Evolutionary conservation across 2,888 invertebrate genomes (phyloP), one percentile per base, ranked within the genome.

Genomic region (Cryptosula pallasiana): DNA sequence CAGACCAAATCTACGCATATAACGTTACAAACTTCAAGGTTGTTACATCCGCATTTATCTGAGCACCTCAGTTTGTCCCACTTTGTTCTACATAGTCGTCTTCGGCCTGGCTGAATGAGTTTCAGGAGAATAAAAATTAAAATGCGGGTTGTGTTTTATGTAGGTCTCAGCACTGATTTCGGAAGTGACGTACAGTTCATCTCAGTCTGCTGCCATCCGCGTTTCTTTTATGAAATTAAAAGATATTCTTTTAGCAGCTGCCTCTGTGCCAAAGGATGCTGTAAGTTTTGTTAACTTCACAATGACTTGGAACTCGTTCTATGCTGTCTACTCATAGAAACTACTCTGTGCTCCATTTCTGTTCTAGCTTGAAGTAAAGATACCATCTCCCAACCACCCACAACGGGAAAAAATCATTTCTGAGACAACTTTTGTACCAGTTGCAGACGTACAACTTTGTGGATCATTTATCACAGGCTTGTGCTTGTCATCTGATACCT

Each of bases 1-100:
- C 34, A 3, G 63, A 63, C 63, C 63, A 63, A 27, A 27, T 32
- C 25, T 63, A 63, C n/a, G 32, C 63, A 3, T 63, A 63, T 63
- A 63, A 63, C 27, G 9, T 63, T 32, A 32, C 32, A 3, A 63
- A 63, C n/a, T 32, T 32, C 63, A 63, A 63, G 32, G 63, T n/a
- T n/a, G n/a, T n/a, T n/a, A n/a, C n/a, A n/a, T n/a, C n/a, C n/a
- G n/a, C n/a, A n/a, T n/a, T n/a, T n/a, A n/a, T n/a, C n/a, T n/a
- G n/a, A n/a, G n/a, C n/a, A n/a, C n/a, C n/a, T n/a, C n/a, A n/a
- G n/a, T n/a, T n/a, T n/a, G n/a, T n/a, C n/a, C n/a, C n/a, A n/a
- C n/a, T n/a, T n/a, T n/a, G n/a, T n/a, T n/a, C n/a, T n/a, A n/a
- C n/a, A n/a, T n/a, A n/a, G n/a, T n/a, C n/a, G n/a, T n/a, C n/a